Evolutionary conservation across 2,888 invertebrate genomes (phyloP).

Genomic region (Drosophila lacicola): DNA sequence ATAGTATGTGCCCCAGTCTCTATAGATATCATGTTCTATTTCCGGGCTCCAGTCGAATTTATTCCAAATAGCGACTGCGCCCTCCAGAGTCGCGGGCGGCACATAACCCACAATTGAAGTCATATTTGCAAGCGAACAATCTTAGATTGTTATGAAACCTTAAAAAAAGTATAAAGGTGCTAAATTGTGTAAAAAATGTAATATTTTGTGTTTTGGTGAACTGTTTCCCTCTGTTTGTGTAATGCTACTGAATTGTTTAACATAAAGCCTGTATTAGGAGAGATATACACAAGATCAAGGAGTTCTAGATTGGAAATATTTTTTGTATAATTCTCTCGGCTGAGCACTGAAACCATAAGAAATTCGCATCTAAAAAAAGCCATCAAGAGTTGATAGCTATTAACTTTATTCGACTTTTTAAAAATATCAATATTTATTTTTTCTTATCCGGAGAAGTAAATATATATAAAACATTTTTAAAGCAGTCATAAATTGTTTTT

Average conservation of each 20-base stretch:
- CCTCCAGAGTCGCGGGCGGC: conserved; percentile 4
- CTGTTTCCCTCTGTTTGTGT: conserved; percentile 1
- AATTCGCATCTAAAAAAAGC: too few relatives aligned
- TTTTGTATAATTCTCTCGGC: background rate
- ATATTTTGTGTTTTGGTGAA: background rate
- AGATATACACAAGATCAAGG: background rate
- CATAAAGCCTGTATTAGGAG: background rate
- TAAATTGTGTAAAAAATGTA: background rate
- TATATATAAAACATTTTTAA: too few relatives aligned
- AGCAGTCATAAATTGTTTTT: too few relatives aligned
- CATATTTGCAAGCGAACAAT: conserved; percentile 23
- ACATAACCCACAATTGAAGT: conserved; percentile 60
- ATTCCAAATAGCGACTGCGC: conserved; percentile 61
- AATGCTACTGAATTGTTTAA: conserved; percentile 8
- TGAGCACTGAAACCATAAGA: background rate
- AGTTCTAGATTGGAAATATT: conserved; percentile 29
- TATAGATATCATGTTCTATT: conserved; percentile 80
- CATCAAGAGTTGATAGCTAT: too few relatives aligned
- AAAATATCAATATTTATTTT: too few relatives aligned
- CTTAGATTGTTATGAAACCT: background rate
- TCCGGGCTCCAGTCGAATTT: conserved; percentile 75
- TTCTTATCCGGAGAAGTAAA: too few relatives aligned
- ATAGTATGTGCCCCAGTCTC: conserved; percentile 83
- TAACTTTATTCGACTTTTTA: too few relatives aligned
- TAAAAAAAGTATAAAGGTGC: conserved; percentile 11